Base-by-base conservation (phyloP, 2,888 invertebrate genomes). In the Sesia bembeciformis region DNA sequence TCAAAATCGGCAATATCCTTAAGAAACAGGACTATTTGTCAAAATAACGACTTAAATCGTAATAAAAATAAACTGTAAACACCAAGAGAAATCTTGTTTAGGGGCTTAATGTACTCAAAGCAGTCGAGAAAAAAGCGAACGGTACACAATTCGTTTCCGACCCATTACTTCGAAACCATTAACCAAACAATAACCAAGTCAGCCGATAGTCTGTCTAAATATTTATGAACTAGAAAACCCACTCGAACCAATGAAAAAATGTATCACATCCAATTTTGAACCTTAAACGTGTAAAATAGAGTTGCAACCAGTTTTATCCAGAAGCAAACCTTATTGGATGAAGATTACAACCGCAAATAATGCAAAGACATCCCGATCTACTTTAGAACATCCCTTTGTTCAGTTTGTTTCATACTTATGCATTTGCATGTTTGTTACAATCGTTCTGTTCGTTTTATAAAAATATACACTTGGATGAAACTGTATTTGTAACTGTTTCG, bases 151-250 rank as follows among this genome's bases (percentile, higher is more conserved):
- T 46, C 46, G 58, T 72, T 72, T 69, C 70, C 66, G 60, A 60
- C 56, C 70, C 70, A 75, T 78, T 76, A 72, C 72, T 62, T 63
- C 60, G 57, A 67, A 69, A 75, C 70, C 73, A 76, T 74, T 73
- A 68, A 66, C 68, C 70, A 70, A 74, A 74, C 71, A 70, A 67
- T 72, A 70, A 67, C 67, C 62, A 59, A 67, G 66, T 59, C 62
- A 58, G 59, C 61, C 54, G 54, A 56, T 53, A 58, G 52, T 58
- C 58, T 76, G 53, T 60, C 58, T 76, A 72, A 75, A 77, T 78
- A 76, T 75, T 76, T 75, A 76, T 76, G 72, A 76, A 51, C 52
- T 6, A 51, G 52, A 8, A 51, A 56, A 56, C 56, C 40, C 40
- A 53, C 53, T 40, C 51, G 23, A 6, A 39, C 38, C 5, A 8